These are phyloP conservation scores for Echeneis naucrates DNA, from an alignment of 2,797 vertebrate species.

Conservation along the genomic window DNA sequence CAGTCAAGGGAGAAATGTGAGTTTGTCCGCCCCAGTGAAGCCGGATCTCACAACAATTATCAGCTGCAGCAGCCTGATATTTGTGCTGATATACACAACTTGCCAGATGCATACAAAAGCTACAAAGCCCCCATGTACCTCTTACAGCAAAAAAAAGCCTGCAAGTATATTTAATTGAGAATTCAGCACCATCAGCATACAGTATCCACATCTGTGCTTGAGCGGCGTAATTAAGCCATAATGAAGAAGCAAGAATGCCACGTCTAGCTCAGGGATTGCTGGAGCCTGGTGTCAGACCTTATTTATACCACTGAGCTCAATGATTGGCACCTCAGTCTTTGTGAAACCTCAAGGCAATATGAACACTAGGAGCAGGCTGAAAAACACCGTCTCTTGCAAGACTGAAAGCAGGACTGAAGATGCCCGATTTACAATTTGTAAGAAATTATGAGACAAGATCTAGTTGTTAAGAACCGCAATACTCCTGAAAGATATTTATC, in stretches of 20 bases:
- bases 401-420: constrained; percentile 12
- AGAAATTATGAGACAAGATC: neutral
- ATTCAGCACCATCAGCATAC: constrained; percentile 62
- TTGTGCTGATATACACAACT: constrained; percentile 60
- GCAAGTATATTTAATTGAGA: constrained; percentile 52
- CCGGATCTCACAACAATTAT: constrained; percentile 45
- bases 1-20: constrained; percentile 14
- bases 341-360: constrained; percentile 42
- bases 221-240: constrained; percentile 76
- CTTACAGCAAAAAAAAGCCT: constrained; percentile 30
- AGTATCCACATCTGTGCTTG: constrained; percentile 58
- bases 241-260: constrained; percentile 56
- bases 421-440: neutral
- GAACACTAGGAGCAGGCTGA: constrained; percentile 25
- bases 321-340: constrained; percentile 68
- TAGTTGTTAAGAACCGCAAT: constrained; percentile 4
- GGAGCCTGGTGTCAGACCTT: constrained; percentile 61
- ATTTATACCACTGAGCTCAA: constrained; percentile 48
- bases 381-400: constrained; percentile 34
- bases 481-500: constrained; percentile 72
- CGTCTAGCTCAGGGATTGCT: constrained; percentile 59
- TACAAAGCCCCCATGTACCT: constrained; percentile 22
- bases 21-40: constrained; percentile 32
- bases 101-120: constrained; percentile 46
- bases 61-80: constrained; percentile 42